Evolutionary conservation across 2,888 invertebrate genomes (phyloP), one percentile per base, ranked within the genome.

Genomic region (Athalia circularis): DNA sequence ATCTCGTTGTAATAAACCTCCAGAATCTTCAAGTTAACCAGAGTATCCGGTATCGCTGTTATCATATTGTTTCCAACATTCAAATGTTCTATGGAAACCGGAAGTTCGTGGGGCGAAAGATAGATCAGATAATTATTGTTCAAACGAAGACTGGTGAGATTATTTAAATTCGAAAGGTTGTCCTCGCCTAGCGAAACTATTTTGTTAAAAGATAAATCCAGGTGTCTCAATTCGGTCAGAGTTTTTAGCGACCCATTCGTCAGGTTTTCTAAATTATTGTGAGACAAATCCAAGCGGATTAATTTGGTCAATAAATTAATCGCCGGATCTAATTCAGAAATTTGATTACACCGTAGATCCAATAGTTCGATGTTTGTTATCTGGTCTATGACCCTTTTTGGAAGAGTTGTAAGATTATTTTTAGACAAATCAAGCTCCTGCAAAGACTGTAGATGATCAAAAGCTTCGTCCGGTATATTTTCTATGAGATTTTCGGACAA

Each of bases 401-500:
- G 91, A 50, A 93, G 89, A 78, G 87, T 87, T 82, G 88, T 89
- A 57, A 93, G 83, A 47, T 87, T 80, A 82, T 93, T 93, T 64
- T 90, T 90, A 80, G 92, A 92, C 65, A 93, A 86, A 88, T 90
- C 91, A 9, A 93, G 85, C 78, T 90, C 90, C 82, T 91, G 90
- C 3, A 91, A 83, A 65, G 78, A 82, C 0, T 75, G 81, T 15
- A 88, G 81, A 43, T 85, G 81, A 4, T 86, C 90, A 64, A 93
- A 92, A 81, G 91, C 91, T 70, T 90, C 81, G 0, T 87, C 83
- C 80, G 91, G 91, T 62, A 93, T 88, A 3, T 89, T 89, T 7
- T 89, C 81, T 4, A 93, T 84, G 70, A 90, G 90, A 85, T 93
- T 93, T 81, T 91, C 90, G 0, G 93, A 93, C 0, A 93, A 83